Conservation (phyloP, 2,888 invertebrate genomes). For the Lasiommata megera region DNA sequence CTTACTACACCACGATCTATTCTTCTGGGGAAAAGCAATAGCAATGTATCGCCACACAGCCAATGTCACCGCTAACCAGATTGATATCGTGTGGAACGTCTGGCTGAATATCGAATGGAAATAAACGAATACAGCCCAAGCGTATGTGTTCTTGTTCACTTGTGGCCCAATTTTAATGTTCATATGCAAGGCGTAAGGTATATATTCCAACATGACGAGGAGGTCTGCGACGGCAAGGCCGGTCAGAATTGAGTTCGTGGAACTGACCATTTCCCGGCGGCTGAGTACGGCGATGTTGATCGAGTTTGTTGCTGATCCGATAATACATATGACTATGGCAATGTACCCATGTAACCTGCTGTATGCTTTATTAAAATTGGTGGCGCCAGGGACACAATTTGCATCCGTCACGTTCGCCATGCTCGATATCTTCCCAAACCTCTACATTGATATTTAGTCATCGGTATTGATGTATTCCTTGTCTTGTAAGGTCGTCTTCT, state of each 20-base stretch:
- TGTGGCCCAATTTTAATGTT: conserved; percentile 84
- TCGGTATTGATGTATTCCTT: conserved; percentile 20
- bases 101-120: conserved; percentile 95
- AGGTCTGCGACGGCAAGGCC: conserved; percentile 95
- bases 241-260: conserved; percentile 95
- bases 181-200: conserved; percentile 92
- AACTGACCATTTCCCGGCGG: conserved; percentile 93
- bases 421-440: conserved; percentile 24
- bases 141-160: conserved; percentile 82
- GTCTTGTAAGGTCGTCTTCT: conserved; percentile 6
- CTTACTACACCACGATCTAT: conserved; percentile 91
- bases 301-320: conserved; percentile 95
- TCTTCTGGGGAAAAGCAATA: conserved; percentile 90
- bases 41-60: conserved; percentile 96
- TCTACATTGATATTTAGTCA: conserved; percentile 31
- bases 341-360: conserved; percentile 91
- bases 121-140: conserved; percentile 92
- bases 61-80: conserved; percentile 94
- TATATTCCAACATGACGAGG: conserved; percentile 96
- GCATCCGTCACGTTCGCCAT: conserved; percentile 68
- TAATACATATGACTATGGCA: conserved; percentile 91
- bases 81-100: conserved; percentile 94
- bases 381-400: conserved; percentile 81
- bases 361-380: conserved; percentile 84
- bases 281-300: conserved; percentile 95